phyloP scores from a whole-genome alignment of 2,113 vertebrate genomes.

The Amblyornis subalaris region DNA sequence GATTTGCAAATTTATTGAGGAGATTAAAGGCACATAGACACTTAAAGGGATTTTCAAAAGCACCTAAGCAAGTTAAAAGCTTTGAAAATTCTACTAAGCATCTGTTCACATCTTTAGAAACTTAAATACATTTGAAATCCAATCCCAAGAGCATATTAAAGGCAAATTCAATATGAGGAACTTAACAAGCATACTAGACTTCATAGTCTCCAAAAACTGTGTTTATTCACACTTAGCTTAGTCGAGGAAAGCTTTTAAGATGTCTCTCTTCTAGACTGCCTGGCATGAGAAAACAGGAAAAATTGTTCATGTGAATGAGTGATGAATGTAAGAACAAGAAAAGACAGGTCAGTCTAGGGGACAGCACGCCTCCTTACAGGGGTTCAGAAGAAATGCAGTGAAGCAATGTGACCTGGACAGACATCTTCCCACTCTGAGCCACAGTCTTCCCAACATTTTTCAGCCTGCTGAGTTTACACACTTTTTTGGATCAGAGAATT shows the following conservation, averaged over 20 bases:
- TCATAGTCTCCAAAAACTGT: neutral
- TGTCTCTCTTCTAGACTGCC: neutral
- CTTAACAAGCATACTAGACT: neutral
- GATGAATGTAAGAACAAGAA: neutral
- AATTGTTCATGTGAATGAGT: neutral
- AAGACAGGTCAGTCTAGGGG: neutral
- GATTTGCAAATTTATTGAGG: neutral
- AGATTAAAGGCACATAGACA: neutral
- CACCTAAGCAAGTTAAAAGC: conserved; percentile 36
- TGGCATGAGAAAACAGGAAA: neutral
- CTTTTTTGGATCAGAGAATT: neutral
- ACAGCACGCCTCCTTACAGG: neutral
- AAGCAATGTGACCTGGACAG: neutral
- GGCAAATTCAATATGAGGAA: neutral
- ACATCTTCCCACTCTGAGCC: neutral
- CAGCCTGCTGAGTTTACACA: neutral
- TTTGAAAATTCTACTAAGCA: conserved; percentile 44
- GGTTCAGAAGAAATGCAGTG: neutral
- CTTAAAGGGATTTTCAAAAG: conserved; percentile 17
- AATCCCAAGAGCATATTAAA: neutral
- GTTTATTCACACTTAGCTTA: neutral
- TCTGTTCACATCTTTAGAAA: conserved; percentile 35
- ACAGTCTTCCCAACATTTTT: neutral
- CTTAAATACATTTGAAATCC: conserved; percentile 45
- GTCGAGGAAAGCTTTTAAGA: neutral